phyloP scores from a whole-genome alignment of 92 coral and sea anemone species.

The Actinernus sp. region DNA sequence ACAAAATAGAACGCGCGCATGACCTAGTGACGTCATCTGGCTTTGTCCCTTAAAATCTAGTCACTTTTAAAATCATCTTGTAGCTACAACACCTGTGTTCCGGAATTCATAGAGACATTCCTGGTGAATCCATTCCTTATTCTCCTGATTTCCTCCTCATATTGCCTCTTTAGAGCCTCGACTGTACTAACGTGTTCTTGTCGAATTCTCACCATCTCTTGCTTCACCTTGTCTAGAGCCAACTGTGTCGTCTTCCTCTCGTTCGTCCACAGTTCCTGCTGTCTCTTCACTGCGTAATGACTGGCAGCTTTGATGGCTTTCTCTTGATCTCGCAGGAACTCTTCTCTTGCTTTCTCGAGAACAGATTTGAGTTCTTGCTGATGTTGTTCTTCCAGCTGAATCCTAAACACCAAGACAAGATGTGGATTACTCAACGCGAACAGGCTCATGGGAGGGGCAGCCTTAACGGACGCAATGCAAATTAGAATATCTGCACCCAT shows the following conservation, averaged over 20 bases:
- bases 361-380: slow-evolving; percentile 66
- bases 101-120: slow-evolving; percentile 46
- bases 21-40: too few species aligned
- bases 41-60: too few species aligned
- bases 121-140: slow-evolving; percentile 17
- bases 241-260: slow-evolving; percentile 65
- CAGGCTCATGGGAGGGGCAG: background rate
- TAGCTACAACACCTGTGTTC: slow-evolving; percentile 57
- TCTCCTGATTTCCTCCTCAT: slow-evolving; percentile 50
- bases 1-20: too few species aligned
- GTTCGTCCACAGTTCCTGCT: slow-evolving; percentile 61
- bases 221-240: slow-evolving; percentile 52
- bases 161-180: slow-evolving; percentile 53
- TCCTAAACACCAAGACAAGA: slow-evolving; percentile 13
- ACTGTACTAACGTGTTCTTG: slow-evolving; percentile 48
- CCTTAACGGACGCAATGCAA: background rate
- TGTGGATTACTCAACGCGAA: background rate
- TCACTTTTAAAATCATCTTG: too few species aligned
- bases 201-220: slow-evolving; percentile 52
- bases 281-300: slow-evolving; percentile 58
- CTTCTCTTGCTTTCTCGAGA: slow-evolving; percentile 56
- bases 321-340: slow-evolving; percentile 63
- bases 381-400: slow-evolving; percentile 67
- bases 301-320: slow-evolving; percentile 49
- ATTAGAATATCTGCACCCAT: too few species aligned